Base-by-base conservation (phyloP, 2,797 vertebrate species). In the Rhynchonycteris naso region DNA sequence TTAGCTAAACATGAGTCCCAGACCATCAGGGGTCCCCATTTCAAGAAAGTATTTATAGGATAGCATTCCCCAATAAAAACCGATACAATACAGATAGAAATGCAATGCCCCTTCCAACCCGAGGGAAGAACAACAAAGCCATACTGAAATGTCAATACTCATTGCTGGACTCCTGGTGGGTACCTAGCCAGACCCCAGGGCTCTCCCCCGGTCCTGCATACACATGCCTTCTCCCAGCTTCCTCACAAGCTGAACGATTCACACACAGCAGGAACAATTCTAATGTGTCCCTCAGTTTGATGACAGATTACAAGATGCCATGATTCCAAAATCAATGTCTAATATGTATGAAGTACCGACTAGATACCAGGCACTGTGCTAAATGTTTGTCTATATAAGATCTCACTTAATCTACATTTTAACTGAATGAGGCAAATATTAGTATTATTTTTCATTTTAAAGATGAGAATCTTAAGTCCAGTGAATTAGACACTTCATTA, bases 61-160 rank as follows among this genome's bases (percentile, higher is more conserved):
- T 43, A 79, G 56, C 72, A 93, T 68, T 72, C 65, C 12, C 78
- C 91, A 91, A 69, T 54, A 74, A 95, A 88, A 90, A 91, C 82
- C 87, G 84, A 81, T 80, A 75, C 91, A 75, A 81, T 43, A 88
- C 58, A 88, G 95, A 88, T 13, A 81, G 92, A 96, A 95, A 72
- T 30, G 72, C 38, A 74, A 33, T 22, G 50, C 61, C 59, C 75
- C 47, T 96, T 93, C 78, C 79, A 71, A 90, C 22, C 24, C 63
- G 33, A 24, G 54, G 26, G 54, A 72, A 71, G 88, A 65, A 74
- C 50, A 90, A 76, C 81, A 93, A 95, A 96, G 94, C 28, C 78
- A 38, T 13, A 19, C 30, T 78, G 93, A 97, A 96, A 95, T 96
- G 94, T 95, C 96, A 95, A 0, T 35, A 86, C 33, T 50, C 54